Base-by-base conservation (phyloP, 2,888 invertebrate species). In the Ectemnius continuus region DNA sequence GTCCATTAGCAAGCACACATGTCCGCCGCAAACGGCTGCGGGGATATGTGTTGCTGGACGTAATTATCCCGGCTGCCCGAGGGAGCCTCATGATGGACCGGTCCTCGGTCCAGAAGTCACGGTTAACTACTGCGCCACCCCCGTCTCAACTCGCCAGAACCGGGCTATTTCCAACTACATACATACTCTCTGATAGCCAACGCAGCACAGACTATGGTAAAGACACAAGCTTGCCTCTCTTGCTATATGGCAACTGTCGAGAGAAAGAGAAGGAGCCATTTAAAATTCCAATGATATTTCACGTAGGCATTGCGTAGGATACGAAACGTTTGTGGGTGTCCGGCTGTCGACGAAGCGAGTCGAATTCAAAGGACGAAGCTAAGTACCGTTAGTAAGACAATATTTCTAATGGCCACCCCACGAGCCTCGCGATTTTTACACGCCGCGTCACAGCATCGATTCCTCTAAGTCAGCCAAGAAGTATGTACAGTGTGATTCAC, bases 1-100 rank as follows among this genome's bases (percentile, higher is more conserved):
- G 63, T 16, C 68, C 73, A 79, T 79, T 78, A 79, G 62, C 46
- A 14, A 20, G 26, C 64, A 71, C 82, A 80, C 70, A 76, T 81
- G 83, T 14, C 69, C 52, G 48, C 14, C 36, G 20, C 56, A 36
- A 23, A 60, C 36, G 13, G 64, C 18, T 20, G 23, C 13, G n/a
- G 48, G 48, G 16, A 36, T 48, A 67, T 14, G 11, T 28, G 48
- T 8, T 2, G 58, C 11, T 36, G 36, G 36, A 66, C 26, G 45
- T 59, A 60, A 52, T 74, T 60, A 11, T n/a, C 16, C 45, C 13
- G 66, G 56, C 52, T 70, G 16, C 16, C 16, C 16, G 52, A 52
- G 52, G 16, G 16, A 52, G 16, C 52, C 52, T 36, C 36, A 11
- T 36, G 36, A 36, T 36, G 36, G 36, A 36, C 36, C 36, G 36